Evolutionary conservation across 2,888 invertebrate species (phyloP), one percentile per base, ranked within the genome.

Genomic region (Andricus curvator): DNA sequence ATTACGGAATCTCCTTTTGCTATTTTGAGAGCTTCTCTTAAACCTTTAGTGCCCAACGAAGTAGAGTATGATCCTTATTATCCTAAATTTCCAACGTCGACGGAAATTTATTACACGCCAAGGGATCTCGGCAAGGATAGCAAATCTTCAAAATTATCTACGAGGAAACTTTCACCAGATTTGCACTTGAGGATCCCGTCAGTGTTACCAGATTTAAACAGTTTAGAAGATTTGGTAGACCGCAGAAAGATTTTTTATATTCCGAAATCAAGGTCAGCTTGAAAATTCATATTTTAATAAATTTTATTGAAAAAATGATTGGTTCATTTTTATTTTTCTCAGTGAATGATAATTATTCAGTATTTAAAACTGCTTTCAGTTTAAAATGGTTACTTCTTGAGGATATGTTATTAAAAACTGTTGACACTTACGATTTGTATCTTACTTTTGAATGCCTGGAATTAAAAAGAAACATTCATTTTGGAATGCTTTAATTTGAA

Each of bases 21-120:
- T 33, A 82, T 87, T 33, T 81, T 90, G 25, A 85, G 87, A 11
- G 84, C 87, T 29, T 88, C 89, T 13, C 74, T 88, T 9, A 87
- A 88, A 62, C 87, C 88, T 3, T 78, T 90, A 51, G 74, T 86
- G 15, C 89, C 89, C 5, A 88, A 85, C 11, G 89, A 89, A 62
- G 37, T 85, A 17, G 89, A 91, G 51, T 82, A 88, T 20, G 92
- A 92, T 85, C 92, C 91, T 0, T 92, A 92, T 79, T 92, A 92
- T 80, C 91, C 91, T 1, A 86, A 80, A 74, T 44, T 80, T 5
- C 83, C 88, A 1, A 87, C 88, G 0, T 88, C 89, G 1, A 91
- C 91, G 8, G 90, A 92, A 80, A 80, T 85, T 13, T 90, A 91
- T 70, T 91, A 90, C 74, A 90, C 89, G 1, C 86, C 88, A 0